Evolutionary conservation across 2,113 vertebrate species (phyloP), one percentile per base, ranked within the genome.

Genomic region (Cochlearius cochlearius): DNA sequence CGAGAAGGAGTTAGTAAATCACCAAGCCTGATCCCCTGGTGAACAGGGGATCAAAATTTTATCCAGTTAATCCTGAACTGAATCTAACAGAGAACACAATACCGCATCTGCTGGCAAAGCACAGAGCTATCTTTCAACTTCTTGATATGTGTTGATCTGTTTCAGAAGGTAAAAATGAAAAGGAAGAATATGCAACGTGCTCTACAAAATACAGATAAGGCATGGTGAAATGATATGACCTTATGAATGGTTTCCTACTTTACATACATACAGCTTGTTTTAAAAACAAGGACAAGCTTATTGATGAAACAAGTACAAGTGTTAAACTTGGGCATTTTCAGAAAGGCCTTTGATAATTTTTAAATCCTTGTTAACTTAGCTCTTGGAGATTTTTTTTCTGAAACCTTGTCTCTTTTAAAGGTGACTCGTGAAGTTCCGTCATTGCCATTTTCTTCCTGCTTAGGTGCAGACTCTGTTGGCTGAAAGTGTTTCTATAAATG

Each of bases 101-200:
- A 85, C 9, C 2, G 2, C 22, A 38, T 67, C 50, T 87, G 32
- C 69, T 75, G 63, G 36, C 12, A 85, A 93, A 88, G 9, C 34
- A 56, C 9, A 62, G 38, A 50, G 26, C 5, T 55, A 11, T 71
- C 32, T 90, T 81, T 85, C 43, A 45, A 5, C 12, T 67, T 72
- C 47, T 71, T 82, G 12, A 34, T 78, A 85, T 92, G 7, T 34
- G 7, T 41, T 75, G 38, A 23, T 60, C 34, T 75, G 14, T 62
- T 96, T 78, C 59, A 88, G 50, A 82, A 82, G 34, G 23, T 43
- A 15, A 85, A 93, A 82, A 82, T 55, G 20, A 74, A 52, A 87
- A 82, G 11, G 19, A 63, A 34, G 13, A 62, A 25, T n/a, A 76
- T 22, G 6, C 47, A 59, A 18, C 27, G 6, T 36, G 8, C 2